These are phyloP conservation scores for Picathartes gymnocephalus DNA, from an alignment of 2,113 vertebrate species.

Conservation along the genomic window DNA sequence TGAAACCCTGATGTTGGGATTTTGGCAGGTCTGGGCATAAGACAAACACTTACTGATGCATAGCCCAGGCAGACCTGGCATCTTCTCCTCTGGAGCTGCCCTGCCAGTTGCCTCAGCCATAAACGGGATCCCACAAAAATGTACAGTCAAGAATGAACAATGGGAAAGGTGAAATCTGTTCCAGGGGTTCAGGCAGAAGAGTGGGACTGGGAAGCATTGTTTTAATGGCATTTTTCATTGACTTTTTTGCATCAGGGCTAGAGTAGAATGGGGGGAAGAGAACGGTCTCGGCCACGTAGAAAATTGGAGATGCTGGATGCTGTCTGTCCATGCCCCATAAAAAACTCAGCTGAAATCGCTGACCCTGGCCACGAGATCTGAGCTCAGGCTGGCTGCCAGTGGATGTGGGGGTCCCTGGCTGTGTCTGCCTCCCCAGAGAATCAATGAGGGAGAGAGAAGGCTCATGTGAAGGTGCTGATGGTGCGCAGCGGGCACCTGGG, in stretches of 20 bases:
- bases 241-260: background rate
- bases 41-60: background rate
- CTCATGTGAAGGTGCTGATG: rapidly evolving
- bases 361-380: background rate
- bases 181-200: background rate
- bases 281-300: background rate
- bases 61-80: constrained; percentile 29
- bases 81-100: constrained; percentile 35
- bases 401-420: too few relatives aligned
- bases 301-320: background rate
- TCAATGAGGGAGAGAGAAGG: background rate
- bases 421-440: background rate
- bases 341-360: background rate
- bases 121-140: constrained; percentile 40
- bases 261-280: too few relatives aligned
- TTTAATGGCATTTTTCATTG: background rate
- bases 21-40: constrained; percentile 62
- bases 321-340: background rate
- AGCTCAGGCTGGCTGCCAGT: background rate
- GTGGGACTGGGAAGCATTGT: background rate
- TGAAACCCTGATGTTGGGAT: constrained; percentile 34
- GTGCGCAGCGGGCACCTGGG: background rate
- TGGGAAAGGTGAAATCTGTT: background rate
- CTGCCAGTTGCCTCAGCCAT: constrained; percentile 50
- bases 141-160: constrained; percentile 37